These are phyloP conservation scores for Chionodraco myersi DNA, from an alignment of 2,113 vertebrate genomes.

Conservation along the genomic window DNA sequence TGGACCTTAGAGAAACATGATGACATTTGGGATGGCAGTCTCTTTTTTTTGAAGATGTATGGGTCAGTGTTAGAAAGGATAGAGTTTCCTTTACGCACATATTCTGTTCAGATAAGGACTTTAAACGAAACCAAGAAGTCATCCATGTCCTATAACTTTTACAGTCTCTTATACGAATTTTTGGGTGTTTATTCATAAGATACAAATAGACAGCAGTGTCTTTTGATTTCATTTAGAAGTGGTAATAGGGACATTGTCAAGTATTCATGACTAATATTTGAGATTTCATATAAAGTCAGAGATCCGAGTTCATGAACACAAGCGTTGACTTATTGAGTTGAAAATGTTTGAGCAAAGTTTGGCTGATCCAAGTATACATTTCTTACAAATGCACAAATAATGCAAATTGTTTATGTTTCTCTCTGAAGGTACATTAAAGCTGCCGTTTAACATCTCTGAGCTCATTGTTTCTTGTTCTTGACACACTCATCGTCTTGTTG, in stretches of 20 bases:
- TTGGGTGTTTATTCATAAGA: background rate
- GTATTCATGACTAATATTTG: background rate
- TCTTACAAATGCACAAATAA: background rate
- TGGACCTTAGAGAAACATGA: slow-evolving; percentile 22
- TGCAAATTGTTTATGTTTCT: background rate
- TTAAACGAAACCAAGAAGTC: background rate
- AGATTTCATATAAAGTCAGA: background rate
- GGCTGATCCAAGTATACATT: background rate
- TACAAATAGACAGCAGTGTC: background rate
- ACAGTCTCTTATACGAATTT: background rate
- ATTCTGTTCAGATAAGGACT: no score
- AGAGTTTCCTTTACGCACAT: background rate
- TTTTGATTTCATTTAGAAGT: background rate
- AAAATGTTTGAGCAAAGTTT: background rate
- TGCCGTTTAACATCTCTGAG: background rate
- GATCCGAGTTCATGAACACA: background rate
- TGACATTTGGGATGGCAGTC: slow-evolving; percentile 24
- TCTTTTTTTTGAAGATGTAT: slow-evolving; percentile 21
- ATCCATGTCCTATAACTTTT: background rate
- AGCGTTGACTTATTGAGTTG: background rate
- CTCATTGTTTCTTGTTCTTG: background rate
- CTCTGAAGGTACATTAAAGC: background rate
- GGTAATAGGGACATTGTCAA: background rate
- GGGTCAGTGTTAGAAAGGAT: slow-evolving; percentile 7
- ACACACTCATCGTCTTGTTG: background rate